A percentile compares a stretch with the other conserved stretches of the same genome.
These are phyloP conservation scores for zebrafish (Danio rerio) DNA, from an alignment of 2,113 vertebrate genomes.

Conservation along the genomic window DNA sequence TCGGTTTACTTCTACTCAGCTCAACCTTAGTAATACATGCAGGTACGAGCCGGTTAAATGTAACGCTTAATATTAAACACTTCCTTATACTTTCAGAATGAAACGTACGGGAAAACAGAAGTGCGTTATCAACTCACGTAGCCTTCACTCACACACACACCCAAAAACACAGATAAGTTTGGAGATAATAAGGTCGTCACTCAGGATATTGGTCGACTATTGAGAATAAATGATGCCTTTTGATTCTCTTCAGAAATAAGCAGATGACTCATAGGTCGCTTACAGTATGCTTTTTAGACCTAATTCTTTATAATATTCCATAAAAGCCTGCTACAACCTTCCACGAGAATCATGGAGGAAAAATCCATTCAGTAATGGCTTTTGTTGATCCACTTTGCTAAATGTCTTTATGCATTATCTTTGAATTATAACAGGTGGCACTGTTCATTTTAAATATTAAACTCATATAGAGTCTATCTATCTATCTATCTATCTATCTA, in stretches of 20 bases:
- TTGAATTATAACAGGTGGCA: conserved; percentile 1
- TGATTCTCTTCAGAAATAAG: neutral
- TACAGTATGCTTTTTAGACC: neutral
- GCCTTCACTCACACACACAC: neutral
- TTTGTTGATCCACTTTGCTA: conserved; percentile 19
- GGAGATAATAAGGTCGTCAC: conserved; percentile 18
- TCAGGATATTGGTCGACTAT: conserved; percentile 9
- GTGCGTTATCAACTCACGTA: neutral
- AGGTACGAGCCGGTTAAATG: conserved; percentile 62
- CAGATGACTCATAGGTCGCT: neutral
- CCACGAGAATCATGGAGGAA: neutral
- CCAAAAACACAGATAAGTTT: conserved; percentile 14
- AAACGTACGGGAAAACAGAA: neutral
- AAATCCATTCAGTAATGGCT: neutral
- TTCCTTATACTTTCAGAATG: neutral
- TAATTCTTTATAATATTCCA: neutral
- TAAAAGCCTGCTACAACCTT: neutral
- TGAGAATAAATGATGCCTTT: neutral
- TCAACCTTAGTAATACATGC: conserved; percentile 63
- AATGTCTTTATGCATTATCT: neutral
- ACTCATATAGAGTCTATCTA: too few species aligned
- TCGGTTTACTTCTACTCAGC: conserved; percentile 70
- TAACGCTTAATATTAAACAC: neutral
- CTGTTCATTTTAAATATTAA: neutral
- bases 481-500: conserved; percentile 15